Evolutionary conservation across 2,113 vertebrate species (phyloP), one percentile per base, ranked within the genome.

Genomic region (Xiphophorus hellerii): DNA sequence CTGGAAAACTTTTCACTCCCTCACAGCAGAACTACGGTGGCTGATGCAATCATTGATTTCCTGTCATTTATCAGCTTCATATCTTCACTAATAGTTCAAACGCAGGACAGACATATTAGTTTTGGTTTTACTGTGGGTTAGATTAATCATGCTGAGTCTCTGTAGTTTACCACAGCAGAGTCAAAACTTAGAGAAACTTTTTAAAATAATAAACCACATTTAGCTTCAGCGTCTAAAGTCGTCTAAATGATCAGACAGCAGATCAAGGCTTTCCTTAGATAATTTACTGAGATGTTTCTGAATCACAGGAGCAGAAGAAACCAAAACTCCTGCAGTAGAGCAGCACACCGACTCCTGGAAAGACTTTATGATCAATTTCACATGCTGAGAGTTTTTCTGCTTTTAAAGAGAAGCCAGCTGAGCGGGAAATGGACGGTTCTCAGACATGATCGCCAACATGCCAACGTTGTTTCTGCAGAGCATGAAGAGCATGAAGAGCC

Each of bases 1-100:
- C 20, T 15, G 81, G 33, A 84, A 83, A 88, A 77, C 10, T 28
- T 70, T 66, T 63, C 10, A 54, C 39, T 68, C 27, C 60, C 58
- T 62, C 65, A 63, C 39, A n/a, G 61, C 35, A 42, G 33, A 27
- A n/a, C 44, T 8, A 29, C 12, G 5, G 48, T 61, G 62, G 48
- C 35, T 66, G 62, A 66, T 27, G 62, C 48, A 76, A 44, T 44
- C 39, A 15, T 35, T 33, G 62, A 65, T 76, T 68, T 58, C 44
- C 14, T 48, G 14, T 17, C 3, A 25, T n/a, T 58, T 10, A 8
- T 8, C 22, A 58, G 7, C 14, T 60, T 75, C 29, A 22, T 20
- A 4, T 68, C 11, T 22, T 29, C 65, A 37, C 25, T 42, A 15
- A 42, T 42, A 11, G 3, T 25, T 63, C 11, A 63, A 20, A 31